phyloP scores from a whole-genome alignment of 1,140 invertebrate genomes.

The Zophobas morio region DNA sequence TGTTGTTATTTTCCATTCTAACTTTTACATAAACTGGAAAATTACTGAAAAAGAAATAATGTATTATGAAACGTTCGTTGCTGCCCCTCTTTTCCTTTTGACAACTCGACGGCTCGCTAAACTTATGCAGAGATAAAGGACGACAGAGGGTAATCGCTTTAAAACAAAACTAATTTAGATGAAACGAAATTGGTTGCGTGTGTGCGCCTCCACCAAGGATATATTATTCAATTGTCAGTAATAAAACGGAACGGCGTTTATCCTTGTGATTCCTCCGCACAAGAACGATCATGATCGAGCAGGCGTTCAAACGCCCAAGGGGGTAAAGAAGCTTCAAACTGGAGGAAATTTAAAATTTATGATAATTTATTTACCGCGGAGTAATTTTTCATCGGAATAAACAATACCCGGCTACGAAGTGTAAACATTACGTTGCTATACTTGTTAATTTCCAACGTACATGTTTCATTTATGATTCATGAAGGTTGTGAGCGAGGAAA shows the following conservation, averaged over 20 bases:
- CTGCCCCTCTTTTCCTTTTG: no score
- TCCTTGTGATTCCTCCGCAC: background rate
- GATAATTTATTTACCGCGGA: conserved; percentile 13
- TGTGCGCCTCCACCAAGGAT: conserved; percentile 18
- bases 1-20: no score
- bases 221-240: conserved; percentile 9
- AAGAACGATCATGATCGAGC: no score
- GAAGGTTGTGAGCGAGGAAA: background rate
- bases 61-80: no score
- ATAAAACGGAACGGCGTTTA: background rate
- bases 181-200: conserved; percentile 26
- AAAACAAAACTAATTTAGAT: conserved; percentile 33
- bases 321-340: no score
- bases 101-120: background rate
- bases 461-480: conserved; percentile 27
- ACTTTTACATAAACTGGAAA: no score
- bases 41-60: no score
- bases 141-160: conserved; percentile 9
- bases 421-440: conserved; percentile 27
- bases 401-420: conserved; percentile 19
- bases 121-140: conserved; percentile 2
- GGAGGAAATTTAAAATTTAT: conserved; percentile 14
- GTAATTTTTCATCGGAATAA: conserved; percentile 20
- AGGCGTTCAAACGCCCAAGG: no score
- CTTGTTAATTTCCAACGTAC: conserved; percentile 20